These are phyloP conservation scores for Apotomis turbidana DNA, from an alignment of 2,888 invertebrate species.

Conservation along the genomic window DNA sequence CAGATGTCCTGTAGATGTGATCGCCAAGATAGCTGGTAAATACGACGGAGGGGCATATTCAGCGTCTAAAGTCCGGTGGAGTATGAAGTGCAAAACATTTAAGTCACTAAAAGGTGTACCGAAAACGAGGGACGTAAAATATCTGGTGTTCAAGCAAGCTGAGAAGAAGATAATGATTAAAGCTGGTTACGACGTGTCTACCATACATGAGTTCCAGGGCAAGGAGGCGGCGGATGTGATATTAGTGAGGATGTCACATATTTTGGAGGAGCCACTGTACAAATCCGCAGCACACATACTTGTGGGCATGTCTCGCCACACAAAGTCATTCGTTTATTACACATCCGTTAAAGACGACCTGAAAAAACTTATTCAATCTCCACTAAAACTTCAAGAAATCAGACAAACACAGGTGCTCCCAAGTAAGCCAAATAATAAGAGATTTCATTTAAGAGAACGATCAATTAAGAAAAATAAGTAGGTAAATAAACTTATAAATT, in stretches of 20 bases:
- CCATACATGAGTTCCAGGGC: conserved; percentile 37
- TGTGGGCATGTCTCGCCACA: conserved; percentile 35
- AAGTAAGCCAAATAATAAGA: too few relatives aligned
- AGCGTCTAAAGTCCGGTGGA: conserved; percentile 23
- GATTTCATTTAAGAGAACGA: too few relatives aligned
- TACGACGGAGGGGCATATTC: conserved; percentile 30
- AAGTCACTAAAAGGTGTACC: conserved; percentile 20
- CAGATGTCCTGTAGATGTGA: conserved; percentile 40
- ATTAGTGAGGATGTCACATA: conserved; percentile 32
- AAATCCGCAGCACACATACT: conserved; percentile 31
- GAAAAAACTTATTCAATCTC: conserved; percentile 13
- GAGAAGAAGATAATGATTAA: conserved; percentile 34
- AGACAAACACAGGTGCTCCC: neutral
- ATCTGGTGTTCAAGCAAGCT: conserved; percentile 37
- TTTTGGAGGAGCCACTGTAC: conserved; percentile 22
- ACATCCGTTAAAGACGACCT: conserved; percentile 30
- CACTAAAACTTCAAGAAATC: conserved; percentile 16
- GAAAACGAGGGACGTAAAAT: conserved; percentile 21
- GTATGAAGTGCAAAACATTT: conserved; percentile 27
- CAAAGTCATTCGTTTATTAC: conserved; percentile 25
- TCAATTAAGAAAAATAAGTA: too few relatives aligned
- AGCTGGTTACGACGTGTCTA: conserved; percentile 32
- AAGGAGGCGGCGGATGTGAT: conserved; percentile 30
- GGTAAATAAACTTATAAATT: too few relatives aligned
- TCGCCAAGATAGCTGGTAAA: conserved; percentile 14